Percentiles rank a stretch among this genome's conserved stretches.
Conservation (phyloP, 2,113 vertebrate genomes). For the Tiliqua scincoides region DNA sequence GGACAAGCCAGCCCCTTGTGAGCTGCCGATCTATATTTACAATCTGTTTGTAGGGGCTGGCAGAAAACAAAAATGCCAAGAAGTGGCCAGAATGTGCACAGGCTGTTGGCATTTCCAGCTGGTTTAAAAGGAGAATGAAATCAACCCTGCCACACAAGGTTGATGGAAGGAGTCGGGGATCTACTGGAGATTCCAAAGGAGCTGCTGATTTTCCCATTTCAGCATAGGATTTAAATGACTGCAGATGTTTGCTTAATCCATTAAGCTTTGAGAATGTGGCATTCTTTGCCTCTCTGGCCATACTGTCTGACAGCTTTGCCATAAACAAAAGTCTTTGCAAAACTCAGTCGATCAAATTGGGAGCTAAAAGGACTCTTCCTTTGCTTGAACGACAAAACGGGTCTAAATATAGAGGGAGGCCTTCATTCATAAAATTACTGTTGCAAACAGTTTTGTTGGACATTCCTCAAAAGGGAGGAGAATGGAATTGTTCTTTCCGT, state of each 20-base stretch:
- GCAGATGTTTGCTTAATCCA: conserved; percentile 51
- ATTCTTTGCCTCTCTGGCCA: conserved; percentile 31
- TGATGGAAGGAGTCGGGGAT: background rate
- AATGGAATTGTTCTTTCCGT: rapidly evolving
- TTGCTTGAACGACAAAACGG: background rate
- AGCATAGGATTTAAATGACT: conserved; percentile 59
- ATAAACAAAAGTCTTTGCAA: conserved; percentile 49
- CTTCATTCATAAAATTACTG: conserved; percentile 54
- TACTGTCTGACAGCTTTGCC: background rate
- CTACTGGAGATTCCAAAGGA: background rate
- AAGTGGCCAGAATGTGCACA: background rate
- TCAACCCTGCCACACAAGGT: background rate
- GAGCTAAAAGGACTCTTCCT: conserved; percentile 4
- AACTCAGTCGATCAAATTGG: conserved; percentile 38
- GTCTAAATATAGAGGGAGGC: conserved; percentile 44
- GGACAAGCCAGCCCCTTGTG: conserved; percentile 7
- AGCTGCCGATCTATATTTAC: conserved; percentile 9
- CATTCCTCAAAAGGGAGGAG: background rate
- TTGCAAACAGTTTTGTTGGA: rapidly evolving
- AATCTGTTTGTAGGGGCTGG: background rate
- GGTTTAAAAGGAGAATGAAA: background rate
- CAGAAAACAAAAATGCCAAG: background rate
- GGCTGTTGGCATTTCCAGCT: background rate
- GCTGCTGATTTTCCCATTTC: conserved; percentile 12
- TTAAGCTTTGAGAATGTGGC: conserved; percentile 37